Evolutionary conservation across 1,140 invertebrate species (phyloP).

Genomic region (Lineus longissimus): DNA sequence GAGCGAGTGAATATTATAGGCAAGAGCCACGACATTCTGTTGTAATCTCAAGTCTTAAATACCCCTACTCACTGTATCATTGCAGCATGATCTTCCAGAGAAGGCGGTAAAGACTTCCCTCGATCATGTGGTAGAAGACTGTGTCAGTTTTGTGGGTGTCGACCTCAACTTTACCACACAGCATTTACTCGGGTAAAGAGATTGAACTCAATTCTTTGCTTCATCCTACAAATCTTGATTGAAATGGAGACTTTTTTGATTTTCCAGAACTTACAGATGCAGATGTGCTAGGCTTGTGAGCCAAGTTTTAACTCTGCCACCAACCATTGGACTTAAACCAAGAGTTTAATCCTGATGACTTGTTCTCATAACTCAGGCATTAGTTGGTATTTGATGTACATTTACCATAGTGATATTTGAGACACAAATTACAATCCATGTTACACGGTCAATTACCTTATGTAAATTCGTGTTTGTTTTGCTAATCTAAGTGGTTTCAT

Average conservation of each 20-base stretch:
- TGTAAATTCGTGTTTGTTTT: slow-evolving; percentile 13
- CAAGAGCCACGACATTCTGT: slow-evolving; percentile 33
- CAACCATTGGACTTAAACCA: too few relatives aligned
- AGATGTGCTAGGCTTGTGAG: too few relatives aligned
- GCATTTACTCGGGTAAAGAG: slow-evolving; percentile 67
- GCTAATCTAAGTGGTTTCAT: not conserved
- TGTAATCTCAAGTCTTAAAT: too few relatives aligned
- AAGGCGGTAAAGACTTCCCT: slow-evolving; percentile 70
- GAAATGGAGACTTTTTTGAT: too few relatives aligned
- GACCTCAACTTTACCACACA: slow-evolving; percentile 82
- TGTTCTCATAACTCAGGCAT: not conserved
- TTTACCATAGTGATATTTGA: not conserved
- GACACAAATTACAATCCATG: not conserved
- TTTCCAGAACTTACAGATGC: too few relatives aligned
- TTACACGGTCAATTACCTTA: not conserved
- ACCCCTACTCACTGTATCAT: too few relatives aligned
- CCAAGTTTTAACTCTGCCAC: too few relatives aligned
- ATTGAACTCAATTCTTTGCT: not conserved
- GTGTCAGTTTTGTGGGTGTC: slow-evolving; percentile 88
- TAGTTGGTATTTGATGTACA: not conserved
- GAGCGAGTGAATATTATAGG: too few relatives aligned
- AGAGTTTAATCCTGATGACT: too few relatives aligned
- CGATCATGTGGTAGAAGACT: slow-evolving; percentile 68
- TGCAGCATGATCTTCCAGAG: slow-evolving; percentile 82
- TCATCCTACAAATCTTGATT: too few relatives aligned